Evolutionary conservation across 2,888 invertebrate species (phyloP).

Genomic region (Boloria selene): DNA sequence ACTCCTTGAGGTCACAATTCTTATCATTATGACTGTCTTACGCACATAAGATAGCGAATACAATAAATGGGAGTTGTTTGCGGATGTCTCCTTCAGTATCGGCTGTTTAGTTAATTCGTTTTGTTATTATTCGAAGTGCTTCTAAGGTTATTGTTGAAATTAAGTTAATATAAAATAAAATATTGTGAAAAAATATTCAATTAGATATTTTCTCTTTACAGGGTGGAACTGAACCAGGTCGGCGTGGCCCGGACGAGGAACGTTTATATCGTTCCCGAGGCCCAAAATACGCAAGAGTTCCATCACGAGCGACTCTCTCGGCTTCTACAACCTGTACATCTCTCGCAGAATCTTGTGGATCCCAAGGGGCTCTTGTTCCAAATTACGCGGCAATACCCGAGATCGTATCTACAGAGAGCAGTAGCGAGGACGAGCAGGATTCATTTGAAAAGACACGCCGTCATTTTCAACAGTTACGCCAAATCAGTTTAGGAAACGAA

Average conservation of each 20-base stretch:
- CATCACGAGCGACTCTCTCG: constrained; percentile 78
- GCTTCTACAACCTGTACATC: constrained; percentile 84
- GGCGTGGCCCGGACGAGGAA: constrained; percentile 74
- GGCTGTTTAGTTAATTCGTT: constrained; percentile 54
- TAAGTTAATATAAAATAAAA: not conserved
- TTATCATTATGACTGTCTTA: constrained; percentile 65
- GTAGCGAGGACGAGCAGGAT: constrained; percentile 78
- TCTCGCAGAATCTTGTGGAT: constrained; percentile 79
- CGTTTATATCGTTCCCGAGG: constrained; percentile 68
- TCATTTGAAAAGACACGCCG: constrained; percentile 82
- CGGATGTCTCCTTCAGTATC: constrained; percentile 67
- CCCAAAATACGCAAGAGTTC: constrained; percentile 76
- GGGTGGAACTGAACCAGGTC: constrained; percentile 72
- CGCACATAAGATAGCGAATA: constrained; percentile 75
- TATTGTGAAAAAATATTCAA: not conserved
- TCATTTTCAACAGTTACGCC: constrained; percentile 84
- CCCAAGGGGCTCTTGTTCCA: constrained; percentile 72
- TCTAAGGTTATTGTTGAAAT: constrained; percentile 21
- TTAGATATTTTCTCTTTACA: constrained; percentile 44
- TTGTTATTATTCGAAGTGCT: constrained; percentile 22
- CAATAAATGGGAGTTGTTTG: constrained; percentile 77
- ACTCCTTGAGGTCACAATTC: constrained; percentile 59
- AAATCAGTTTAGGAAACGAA: constrained; percentile 84
- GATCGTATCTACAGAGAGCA: constrained; percentile 70
- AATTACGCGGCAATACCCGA: constrained; percentile 74